These are phyloP conservation scores for Aspidoscelis tigris DNA, from an alignment of 2,113 vertebrate genomes.

Conservation along the genomic window DNA sequence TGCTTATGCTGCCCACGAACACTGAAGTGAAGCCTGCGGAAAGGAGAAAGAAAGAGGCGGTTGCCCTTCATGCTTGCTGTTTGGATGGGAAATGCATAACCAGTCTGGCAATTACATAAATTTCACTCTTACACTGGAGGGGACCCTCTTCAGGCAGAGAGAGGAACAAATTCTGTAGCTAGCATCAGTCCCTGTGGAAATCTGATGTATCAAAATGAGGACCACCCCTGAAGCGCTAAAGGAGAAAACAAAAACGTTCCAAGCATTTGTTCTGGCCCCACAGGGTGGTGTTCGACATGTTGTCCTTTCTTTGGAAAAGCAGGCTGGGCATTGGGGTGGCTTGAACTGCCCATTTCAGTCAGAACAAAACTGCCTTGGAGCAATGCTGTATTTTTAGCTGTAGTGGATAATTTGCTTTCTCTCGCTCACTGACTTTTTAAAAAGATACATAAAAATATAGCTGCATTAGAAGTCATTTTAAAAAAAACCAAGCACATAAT, in stretches of 20 bases:
- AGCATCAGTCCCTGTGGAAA: too few relatives aligned
- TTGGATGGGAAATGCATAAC: too few relatives aligned
- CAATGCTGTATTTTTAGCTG: neutral
- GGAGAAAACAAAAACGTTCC: neutral
- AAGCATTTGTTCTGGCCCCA: neutral
- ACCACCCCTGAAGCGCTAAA: too few relatives aligned
- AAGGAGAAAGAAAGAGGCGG: too few relatives aligned
- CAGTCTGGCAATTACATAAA: too few relatives aligned
- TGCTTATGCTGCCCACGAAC: too few relatives aligned
- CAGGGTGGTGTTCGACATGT: neutral
- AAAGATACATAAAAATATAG: neutral
- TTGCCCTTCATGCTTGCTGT: too few relatives aligned
- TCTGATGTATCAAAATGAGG: neutral
- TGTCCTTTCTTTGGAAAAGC: neutral
- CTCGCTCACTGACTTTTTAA: neutral
- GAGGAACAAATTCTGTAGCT: too few relatives aligned
- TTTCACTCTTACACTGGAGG: too few relatives aligned
- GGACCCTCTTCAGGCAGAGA: too few relatives aligned
- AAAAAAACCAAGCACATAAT: neutral
- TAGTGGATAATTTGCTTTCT: neutral
- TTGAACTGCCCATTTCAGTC: neutral
- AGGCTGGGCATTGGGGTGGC: neutral
- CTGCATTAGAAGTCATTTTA: neutral
- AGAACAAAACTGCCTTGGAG: slow-evolving; percentile 8
- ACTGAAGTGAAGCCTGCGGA: too few relatives aligned